Conservation (phyloP, 2,113 vertebrate species). For the Dasyornis broadbenti region DNA sequence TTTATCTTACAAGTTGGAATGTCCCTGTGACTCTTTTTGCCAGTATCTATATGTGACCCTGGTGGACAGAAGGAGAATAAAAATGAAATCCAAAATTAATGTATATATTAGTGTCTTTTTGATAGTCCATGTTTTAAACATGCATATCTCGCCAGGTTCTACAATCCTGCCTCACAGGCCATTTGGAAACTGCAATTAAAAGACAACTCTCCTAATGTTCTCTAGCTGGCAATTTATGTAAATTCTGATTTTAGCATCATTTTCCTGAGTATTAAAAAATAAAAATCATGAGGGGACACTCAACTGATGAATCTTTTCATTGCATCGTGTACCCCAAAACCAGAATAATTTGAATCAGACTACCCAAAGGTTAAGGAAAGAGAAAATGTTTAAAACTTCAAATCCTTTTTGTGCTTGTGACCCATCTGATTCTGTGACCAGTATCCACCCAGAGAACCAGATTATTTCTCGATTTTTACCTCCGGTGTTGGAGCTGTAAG, state of each 20-base stretch:
- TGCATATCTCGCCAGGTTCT: not conserved
- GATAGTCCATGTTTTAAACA: not conserved
- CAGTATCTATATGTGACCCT: not conserved
- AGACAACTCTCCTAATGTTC: not conserved
- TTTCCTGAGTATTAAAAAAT: not conserved
- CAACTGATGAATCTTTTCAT: not conserved
- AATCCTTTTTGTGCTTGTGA: not conserved
- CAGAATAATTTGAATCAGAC: not conserved
- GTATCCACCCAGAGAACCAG: not conserved
- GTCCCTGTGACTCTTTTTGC: not conserved
- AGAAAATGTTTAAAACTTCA: not conserved
- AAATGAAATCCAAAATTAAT: not conserved
- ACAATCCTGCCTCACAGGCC: not conserved
- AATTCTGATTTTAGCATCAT: not conserved
- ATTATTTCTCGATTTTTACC: not conserved
- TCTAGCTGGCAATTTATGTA: not conserved
- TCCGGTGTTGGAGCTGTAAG: not conserved
- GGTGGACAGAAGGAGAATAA: not conserved
- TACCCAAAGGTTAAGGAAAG: not conserved
- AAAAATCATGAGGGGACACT: not conserved
- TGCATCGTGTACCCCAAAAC: not conserved
- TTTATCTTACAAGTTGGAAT: not conserved
- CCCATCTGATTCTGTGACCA: not conserved
- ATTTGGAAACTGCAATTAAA: not conserved
- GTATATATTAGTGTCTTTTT: not conserved